Evolutionary conservation across 2,888 invertebrate genomes (phyloP), one percentile per base, ranked within the genome.

Genomic region (Carabus problematicus): DNA sequence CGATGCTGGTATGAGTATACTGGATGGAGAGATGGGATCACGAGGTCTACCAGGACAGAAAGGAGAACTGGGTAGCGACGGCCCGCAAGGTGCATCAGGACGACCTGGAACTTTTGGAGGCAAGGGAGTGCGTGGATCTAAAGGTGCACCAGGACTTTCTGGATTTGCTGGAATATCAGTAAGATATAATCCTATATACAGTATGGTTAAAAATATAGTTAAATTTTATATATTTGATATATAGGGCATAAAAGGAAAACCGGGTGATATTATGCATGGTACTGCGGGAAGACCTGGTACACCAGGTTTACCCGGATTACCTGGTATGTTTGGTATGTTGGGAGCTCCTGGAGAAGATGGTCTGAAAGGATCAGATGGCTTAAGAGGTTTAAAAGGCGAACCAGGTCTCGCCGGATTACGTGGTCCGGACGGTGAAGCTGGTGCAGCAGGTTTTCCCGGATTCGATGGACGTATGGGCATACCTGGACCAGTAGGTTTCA

Each of bases 1-100:
- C 75, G 84, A 82, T 49, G 80, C 82, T 1, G 86, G 91, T 74
- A 71, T 79, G 72, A 76, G 85, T 81, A 83, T 89, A 79, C 73
- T 82, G 69, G 72, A 82, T 79, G 82, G 91, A 52, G 76, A 76
- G 45, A 79, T 79, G 8, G 86, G 85, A 59, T 70, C 55, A 9
- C 70, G 71, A 1, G 86, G 87, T n/a, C 66, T 70, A 4, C 52
- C 68, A 40, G 79, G 83, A 55, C 72, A 73, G 3, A 82, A 82
- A 74, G 82, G 82, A 12, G 79, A 81, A 72, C 75, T 75, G 2
- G 82, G 82, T 6, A 76, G 78, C 72, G 77, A 77, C 67, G 82
- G 82, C 8, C 79, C 79, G 68, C 75, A 78, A 64, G 85, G 85
- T 62, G 75, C 75, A 60, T 71, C 78, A 11, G 80, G 80, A 8